phyloP scores from a whole-genome alignment of 2,113 vertebrate genomes.

The Amphiprion ocellaris region DNA sequence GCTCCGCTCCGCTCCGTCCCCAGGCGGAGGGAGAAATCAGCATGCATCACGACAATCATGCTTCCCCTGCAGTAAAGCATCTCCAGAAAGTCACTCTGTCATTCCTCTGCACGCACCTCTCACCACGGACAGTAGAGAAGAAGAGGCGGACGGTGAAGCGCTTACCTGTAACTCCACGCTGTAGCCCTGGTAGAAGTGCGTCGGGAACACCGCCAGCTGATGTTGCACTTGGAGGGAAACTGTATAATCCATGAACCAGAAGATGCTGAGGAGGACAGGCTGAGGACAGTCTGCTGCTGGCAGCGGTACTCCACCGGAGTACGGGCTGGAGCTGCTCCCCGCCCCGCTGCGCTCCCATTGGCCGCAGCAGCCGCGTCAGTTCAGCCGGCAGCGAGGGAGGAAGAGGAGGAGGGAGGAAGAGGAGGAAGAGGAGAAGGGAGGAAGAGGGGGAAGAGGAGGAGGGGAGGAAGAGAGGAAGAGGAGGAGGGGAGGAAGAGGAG shows the following conservation, averaged over 20 bases:
- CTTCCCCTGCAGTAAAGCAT: constrained; percentile 41
- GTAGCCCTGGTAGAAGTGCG: constrained; percentile 80
- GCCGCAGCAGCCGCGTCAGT: constrained; percentile 60
- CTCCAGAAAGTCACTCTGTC: constrained; percentile 56
- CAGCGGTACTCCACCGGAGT: constrained; percentile 68
- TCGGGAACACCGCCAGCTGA: constrained; percentile 80
- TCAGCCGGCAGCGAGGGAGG: neutral
- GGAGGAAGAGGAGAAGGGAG: neutral
- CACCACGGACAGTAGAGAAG: neutral
- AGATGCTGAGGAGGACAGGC: constrained; percentile 48
- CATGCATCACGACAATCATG: constrained; percentile 59
- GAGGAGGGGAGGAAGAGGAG: too few relatives aligned
- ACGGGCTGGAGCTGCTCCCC: constrained; percentile 72
- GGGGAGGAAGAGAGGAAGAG: too few relatives aligned
- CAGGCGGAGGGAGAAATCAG: constrained; percentile 40
- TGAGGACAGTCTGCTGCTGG: constrained; percentile 66
- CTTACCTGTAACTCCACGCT: constrained; percentile 86
- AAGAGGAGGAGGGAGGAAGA: neutral
- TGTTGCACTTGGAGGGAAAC: constrained; percentile 85
- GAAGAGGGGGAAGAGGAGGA: too few relatives aligned
- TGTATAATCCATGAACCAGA: constrained; percentile 85
- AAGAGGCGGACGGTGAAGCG: neutral
- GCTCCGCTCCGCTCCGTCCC: constrained; percentile 4
- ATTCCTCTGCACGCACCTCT: constrained; percentile 10
- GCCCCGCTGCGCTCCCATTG: constrained; percentile 81